Percentiles rank a stretch among this genome's conserved stretches.
phyloP scores from a whole-genome alignment of 1,140 invertebrate species.

The Calliopsis andreniformis region DNA sequence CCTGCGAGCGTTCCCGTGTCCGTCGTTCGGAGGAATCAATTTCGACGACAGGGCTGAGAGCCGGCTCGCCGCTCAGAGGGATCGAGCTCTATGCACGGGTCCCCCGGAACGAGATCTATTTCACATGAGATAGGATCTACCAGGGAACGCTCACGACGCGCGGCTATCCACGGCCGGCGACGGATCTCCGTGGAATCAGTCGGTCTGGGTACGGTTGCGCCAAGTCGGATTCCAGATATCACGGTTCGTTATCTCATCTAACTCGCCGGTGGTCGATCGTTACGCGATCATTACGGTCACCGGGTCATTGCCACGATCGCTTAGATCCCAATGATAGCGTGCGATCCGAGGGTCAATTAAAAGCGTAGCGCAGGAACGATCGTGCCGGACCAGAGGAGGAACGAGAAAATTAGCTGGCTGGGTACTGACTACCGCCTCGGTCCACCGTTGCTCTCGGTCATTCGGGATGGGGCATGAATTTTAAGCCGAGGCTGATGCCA shows the following conservation, averaged over 20 bases:
- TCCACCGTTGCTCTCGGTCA: not conserved
- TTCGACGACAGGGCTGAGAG: constrained; percentile 46
- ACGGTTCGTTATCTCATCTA: constrained; percentile 64
- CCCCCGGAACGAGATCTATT: constrained; percentile 48
- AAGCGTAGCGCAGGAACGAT: constrained; percentile 41
- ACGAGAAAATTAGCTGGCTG: constrained; percentile 43
- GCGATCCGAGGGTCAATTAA: constrained; percentile 61
- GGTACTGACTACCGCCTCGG: not conserved
- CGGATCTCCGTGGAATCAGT: constrained; percentile 50
- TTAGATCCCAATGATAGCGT: constrained; percentile 63
- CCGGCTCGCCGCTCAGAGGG: too few species aligned
- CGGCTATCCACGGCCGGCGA: constrained; percentile 33
- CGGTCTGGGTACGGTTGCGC: constrained; percentile 50
- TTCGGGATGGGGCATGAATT: not conserved
- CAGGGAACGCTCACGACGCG: constrained; percentile 49
- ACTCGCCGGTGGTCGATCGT: constrained; percentile 64
- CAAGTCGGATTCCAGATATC: constrained; percentile 62
- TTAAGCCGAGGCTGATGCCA: not conserved
- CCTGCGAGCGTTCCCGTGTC: not conserved
- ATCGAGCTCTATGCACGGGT: not conserved
- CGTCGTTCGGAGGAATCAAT: constrained; percentile 30
- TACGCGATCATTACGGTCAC: constrained; percentile 68
- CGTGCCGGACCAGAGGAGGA: constrained; percentile 18
- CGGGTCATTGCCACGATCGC: constrained; percentile 69
- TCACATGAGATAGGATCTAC: constrained; percentile 62